phyloP scores from a whole-genome alignment of 2,888 invertebrate species.

The Parapristionchus giblindavisi region DNA sequence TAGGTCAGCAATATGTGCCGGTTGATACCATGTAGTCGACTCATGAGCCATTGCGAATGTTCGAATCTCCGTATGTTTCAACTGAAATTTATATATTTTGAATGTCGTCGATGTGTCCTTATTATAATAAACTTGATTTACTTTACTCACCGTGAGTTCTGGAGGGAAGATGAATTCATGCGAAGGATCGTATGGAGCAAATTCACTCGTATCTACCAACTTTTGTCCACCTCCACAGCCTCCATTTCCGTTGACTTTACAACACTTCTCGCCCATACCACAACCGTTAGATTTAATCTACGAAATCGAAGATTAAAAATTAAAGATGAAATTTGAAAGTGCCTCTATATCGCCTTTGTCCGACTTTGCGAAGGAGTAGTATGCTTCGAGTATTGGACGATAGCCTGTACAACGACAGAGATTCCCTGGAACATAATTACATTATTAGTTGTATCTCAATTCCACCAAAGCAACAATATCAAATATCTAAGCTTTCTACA shows the following conservation, averaged over 20 bases:
- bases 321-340: neutral
- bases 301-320: neutral
- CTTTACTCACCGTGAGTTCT: constrained; percentile 75
- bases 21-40: constrained; percentile 59
- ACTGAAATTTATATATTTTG: constrained; percentile 47
- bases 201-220: constrained; percentile 51
- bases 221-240: constrained; percentile 39
- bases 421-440: constrained; percentile 73
- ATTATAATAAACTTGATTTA: too few relatives aligned
- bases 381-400: constrained; percentile 89
- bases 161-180: constrained; percentile 93
- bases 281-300: constrained; percentile 46
- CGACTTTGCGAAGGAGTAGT: constrained; percentile 73
- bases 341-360: constrained; percentile 53
- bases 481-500: too few relatives aligned
- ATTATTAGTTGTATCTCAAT: constrained; percentile 18
- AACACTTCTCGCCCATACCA: constrained; percentile 63
- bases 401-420: constrained; percentile 94
- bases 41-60: constrained; percentile 49
- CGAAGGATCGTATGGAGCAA: constrained; percentile 77
- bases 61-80: constrained; percentile 48
- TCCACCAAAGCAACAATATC: too few relatives aligned
- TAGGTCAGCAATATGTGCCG: constrained; percentile 48
- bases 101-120: too few relatives aligned
- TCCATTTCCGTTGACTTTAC: constrained; percentile 46